Conservation (phyloP, 2,797 vertebrate species). For the Pipistrellus kuhlii region DNA sequence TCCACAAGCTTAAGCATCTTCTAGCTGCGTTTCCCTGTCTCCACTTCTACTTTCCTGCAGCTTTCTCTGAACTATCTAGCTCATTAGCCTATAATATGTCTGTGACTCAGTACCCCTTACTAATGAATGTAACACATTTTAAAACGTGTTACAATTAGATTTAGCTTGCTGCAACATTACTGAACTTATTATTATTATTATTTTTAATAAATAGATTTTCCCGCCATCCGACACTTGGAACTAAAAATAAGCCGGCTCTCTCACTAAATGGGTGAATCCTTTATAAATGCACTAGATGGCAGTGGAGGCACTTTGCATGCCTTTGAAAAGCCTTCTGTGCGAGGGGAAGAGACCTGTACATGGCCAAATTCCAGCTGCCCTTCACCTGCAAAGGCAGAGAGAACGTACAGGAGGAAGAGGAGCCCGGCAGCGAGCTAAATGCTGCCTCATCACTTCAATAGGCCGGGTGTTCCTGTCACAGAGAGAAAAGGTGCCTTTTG, state of each 20-base stretch:
- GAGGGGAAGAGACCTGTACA: neutral
- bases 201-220: neutral
- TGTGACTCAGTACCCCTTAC: constrained; percentile 17
- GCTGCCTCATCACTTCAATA: constrained; percentile 37
- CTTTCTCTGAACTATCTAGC: neutral
- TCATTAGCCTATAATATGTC: neutral
- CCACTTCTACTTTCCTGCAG: neutral
- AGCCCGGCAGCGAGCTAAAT: constrained; percentile 42
- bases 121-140: constrained; percentile 9
- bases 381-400: constrained; percentile 53
- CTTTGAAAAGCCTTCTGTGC: fast-evolving
- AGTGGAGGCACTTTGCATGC: neutral
- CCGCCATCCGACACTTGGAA: neutral
- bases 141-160: constrained; percentile 3
- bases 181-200: no score
- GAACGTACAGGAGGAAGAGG: constrained; percentile 37
- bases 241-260: constrained; percentile 5
- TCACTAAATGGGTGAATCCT: neutral
- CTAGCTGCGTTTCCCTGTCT: neutral
- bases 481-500: neutral
- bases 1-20: neutral
- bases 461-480: constrained; percentile 32
- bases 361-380: constrained; percentile 55
- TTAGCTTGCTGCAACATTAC: neutral
- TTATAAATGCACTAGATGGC: constrained; percentile 70